Evolutionary conservation across 2,797 vertebrate species (phyloP), one percentile per base, ranked within the genome.

Genomic region (Myotis pilosus): DNA sequence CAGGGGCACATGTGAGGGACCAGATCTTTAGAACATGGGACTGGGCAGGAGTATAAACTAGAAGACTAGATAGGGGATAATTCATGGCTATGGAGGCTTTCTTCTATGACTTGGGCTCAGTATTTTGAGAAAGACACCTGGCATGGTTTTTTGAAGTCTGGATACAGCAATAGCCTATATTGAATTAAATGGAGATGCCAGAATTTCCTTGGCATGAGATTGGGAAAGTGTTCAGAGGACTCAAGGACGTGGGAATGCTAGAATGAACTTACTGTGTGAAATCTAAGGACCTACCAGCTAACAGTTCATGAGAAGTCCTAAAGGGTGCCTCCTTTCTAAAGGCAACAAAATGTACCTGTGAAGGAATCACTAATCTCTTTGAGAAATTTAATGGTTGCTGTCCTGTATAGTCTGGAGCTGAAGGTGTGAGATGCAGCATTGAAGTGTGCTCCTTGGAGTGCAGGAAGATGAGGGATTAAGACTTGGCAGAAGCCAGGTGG

Each of bases 401-500:
- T 44, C 62, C 49, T 83, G 1, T 12, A 8, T 12, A 68, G 62
- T 9, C 51, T 86, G 10, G 23, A 69, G 20, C 17, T 66, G 78
- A 78, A 1, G 2, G 19, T 44, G 11, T 80, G 38, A 87, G 44
- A 38, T 68, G 22, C 28, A 36, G 28, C 62, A 13, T 36, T 41
- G 28, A 30, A 33, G 33, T 53, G 19, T 57, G 17, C 79, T 78
- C 3, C n/a, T 78, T 87, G 53, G 33, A 75, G 90, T 64, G 76
- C 28, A 41, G 49, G 38, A 64, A 38, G 53, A 71, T 51, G 44
- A 86, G 57, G 49, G 49, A 85, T 94, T 83, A 75, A 92, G 78
- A 91, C 57, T 76, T 62, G 74, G 72, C 82, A 82, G 82, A 95
- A 95, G 94, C 68, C 95, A 95, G 49, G 89, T 76, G 79, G 94